These are phyloP conservation scores for Pitta sordida DNA, from an alignment of 2,113 vertebrate genomes.

Conservation along the genomic window DNA sequence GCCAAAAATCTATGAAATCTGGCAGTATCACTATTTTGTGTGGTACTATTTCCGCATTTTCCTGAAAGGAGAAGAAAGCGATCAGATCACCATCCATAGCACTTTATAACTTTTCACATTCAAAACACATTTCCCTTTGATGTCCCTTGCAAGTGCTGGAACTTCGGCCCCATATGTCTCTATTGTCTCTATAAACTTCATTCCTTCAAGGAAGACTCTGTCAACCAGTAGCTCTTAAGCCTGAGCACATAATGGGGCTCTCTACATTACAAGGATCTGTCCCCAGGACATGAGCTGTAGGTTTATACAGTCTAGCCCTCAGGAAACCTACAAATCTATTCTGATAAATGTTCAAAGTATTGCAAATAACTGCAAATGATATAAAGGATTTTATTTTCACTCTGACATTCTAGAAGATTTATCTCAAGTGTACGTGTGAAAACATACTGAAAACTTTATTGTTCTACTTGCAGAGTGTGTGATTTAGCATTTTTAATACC, in stretches of 20 bases:
- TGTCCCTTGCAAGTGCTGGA: not conserved
- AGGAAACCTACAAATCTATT: not conserved
- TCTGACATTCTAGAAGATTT: not conserved
- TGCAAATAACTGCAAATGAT: not conserved
- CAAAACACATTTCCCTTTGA: not conserved
- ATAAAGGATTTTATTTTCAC: not conserved
- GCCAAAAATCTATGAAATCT: not conserved
- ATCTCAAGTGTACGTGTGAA: not conserved
- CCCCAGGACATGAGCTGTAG: not conserved
- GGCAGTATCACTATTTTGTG: not conserved
- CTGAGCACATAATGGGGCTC: not conserved
- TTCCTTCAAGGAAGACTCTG: not conserved
- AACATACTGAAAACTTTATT: not conserved
- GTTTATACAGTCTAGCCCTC: not conserved
- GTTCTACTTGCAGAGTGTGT: not conserved
- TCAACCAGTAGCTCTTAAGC: not conserved
- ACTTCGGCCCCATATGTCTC: not conserved
- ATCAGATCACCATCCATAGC: not conserved
- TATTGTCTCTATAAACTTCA: not conserved
- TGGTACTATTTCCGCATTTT: not conserved
- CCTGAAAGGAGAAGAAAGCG: not conserved
- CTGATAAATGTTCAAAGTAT: not conserved
- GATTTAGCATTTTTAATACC: not conserved
- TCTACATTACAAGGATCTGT: not conserved
- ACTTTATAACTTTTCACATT: not conserved